Base-by-base conservation (phyloP, 2,888 invertebrate genomes). In the Papilio elwesi region DNA sequence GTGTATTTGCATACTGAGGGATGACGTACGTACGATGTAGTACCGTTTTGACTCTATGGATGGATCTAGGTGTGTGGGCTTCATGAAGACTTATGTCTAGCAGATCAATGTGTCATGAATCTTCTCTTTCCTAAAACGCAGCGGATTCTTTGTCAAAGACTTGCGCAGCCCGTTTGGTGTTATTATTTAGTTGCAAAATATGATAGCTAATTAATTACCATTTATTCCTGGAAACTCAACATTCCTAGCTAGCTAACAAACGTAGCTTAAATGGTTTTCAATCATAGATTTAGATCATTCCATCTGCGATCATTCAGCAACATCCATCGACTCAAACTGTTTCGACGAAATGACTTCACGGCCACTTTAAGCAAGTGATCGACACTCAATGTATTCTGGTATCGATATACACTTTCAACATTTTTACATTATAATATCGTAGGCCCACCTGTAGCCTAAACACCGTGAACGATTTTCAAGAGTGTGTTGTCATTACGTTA, bases 231-330 rank as follows among this genome's bases (percentile, higher is more conserved):
- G 26, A 26, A 84, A 79, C 80, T 82, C 82, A 77, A 77, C 79
- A 79, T 84, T n/a, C n/a, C n/a, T n/a, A n/a, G n/a, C 80, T 82
- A 77, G n/a, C n/a, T 77, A 82, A 81, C 83, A 83, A 80, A 82
- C 81, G 78, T 83, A 57, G 52, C 52, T 67, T 71, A 71, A 87
- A 88, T 83, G 83, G 87, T 84, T 85, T 26, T 26, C 26, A 26
- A 76, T 80, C 80, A 77, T 82, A 85, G 83, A 84, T 82, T 85
- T 81, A 79, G 79, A 77, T 79, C 80, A 82, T 86, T 87, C 85
- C 84, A 87, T 87, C 86, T 87, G 82, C 83, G 84, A 84, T 81
- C 82, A 84, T 84, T 82, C 81, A 80, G 80, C 82, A 81, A 87
- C 86, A 26, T 26, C 26, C 1, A 26, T 26, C 26, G 85, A 86